A percentile compares a stretch with the other conserved stretches of the same genome.
These are phyloP conservation scores for Nettapus auritus DNA, from an alignment of 2,113 vertebrate genomes.

Conservation along the genomic window DNA sequence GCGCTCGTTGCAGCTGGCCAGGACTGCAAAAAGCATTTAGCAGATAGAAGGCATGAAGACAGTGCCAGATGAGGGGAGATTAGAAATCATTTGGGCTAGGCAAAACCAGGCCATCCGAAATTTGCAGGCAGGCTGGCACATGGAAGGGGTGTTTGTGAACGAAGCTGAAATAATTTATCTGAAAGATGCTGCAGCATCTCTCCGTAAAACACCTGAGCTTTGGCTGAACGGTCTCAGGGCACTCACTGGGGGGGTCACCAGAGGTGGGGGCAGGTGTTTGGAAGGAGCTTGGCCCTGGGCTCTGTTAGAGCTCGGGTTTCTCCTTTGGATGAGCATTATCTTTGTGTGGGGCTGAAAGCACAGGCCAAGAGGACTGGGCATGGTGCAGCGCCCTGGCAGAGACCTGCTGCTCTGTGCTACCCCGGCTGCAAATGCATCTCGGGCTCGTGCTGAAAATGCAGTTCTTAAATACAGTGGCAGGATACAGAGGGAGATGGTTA, in stretches of 20 bases:
- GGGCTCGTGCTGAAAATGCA: neutral
- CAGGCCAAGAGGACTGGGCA: neutral
- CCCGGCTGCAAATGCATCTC: accelerated
- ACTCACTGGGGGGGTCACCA: accelerated
- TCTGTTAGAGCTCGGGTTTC: neutral
- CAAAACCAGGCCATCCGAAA: neutral
- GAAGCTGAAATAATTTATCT: neutral
- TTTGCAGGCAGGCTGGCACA: neutral
- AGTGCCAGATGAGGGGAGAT: neutral
- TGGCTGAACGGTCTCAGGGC: neutral
- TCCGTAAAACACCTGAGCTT: accelerated
- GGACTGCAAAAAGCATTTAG: neutral
- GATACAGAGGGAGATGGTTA: neutral
- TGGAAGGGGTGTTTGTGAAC: neutral
- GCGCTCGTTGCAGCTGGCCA: accelerated
- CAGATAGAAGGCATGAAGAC: neutral
- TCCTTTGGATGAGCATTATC: neutral
- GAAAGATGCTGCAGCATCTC: neutral
- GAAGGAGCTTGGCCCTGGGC: neutral
- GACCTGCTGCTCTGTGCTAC: neutral
- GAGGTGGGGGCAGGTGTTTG: neutral
- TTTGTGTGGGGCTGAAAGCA: neutral
- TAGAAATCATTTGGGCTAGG: neutral
- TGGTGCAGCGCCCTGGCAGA: neutral
- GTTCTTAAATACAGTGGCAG: neutral